Conservation (phyloP, 2,888 invertebrate species). For the Theodoxus fluviatilis region DNA sequence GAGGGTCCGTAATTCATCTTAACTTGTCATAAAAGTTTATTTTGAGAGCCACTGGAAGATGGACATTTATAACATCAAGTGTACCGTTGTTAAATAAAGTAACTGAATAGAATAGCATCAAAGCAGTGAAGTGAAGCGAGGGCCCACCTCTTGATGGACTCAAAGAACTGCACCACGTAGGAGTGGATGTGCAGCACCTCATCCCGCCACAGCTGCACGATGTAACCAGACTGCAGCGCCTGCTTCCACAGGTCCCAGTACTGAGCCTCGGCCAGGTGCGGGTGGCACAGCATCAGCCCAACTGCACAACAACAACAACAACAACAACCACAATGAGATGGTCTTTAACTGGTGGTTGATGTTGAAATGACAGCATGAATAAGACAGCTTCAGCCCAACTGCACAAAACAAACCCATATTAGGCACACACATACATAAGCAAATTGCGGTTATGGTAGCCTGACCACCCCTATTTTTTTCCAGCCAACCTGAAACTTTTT, state of each 20-base stretch:
- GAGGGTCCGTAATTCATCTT: no score
- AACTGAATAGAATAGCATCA: no score
- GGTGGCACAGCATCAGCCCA: slow-evolving; percentile 90
- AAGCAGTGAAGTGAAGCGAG: not conserved
- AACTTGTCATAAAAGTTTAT: no score
- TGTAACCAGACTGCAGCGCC: slow-evolving; percentile 92
- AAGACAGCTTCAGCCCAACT: slow-evolving; percentile 13
- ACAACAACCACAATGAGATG: not conserved
- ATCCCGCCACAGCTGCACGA: slow-evolving; percentile 91
- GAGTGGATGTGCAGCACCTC: slow-evolving; percentile 96
- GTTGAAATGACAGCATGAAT: no score
- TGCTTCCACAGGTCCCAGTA: slow-evolving; percentile 84
- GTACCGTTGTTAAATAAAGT: no score
- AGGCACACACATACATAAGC: no score
- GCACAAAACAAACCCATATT: not conserved
- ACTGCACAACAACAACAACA: slow-evolving; percentile 67
- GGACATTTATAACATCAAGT: not conserved
- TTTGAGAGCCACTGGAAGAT: no score
- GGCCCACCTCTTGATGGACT: slow-evolving; percentile 83
- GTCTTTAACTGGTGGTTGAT: no score
- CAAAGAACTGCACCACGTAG: slow-evolving; percentile 90
- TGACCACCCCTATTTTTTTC: no score
- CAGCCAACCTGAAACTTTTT: no score
- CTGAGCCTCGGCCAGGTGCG: slow-evolving; percentile 79
- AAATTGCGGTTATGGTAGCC: no score